Base-by-base conservation (phyloP, 2,888 invertebrate genomes). In the Phengaris alcon region DNA sequence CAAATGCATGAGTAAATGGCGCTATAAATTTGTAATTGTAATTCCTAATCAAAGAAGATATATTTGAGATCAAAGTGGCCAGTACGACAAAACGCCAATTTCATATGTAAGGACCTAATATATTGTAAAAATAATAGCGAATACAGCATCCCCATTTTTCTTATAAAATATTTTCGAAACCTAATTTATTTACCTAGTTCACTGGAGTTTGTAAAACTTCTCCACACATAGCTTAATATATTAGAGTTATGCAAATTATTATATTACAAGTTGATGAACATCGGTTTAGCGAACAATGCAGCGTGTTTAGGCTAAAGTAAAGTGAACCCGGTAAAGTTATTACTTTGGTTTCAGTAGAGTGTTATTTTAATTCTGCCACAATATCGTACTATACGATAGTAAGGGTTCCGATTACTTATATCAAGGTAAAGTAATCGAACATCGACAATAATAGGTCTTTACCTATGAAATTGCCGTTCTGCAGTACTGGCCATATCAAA, bases 221-320 rank as follows among this genome's bases (percentile, higher is more conserved):
- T 35, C 35, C 12, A 64, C 52, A 12, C 7, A 52, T 64, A 35
- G 64, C 64, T 64, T 64, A 64, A 64, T 64, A 64, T 64, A 64
- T 64, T 64, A 64, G 35, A 35, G 64, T 64, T 64, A 64, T 64
- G 64, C 64, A 64, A 64, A 64, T 64, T 64, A 35, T 35, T 64
- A 35, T 35, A 64, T 64, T 64, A 64, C 64, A 44, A 35, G 48
- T 8, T 48, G 64, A 64, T 64, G 64, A 64, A 44, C 64, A 64
- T 44, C 64, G 35, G 64, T 44, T 59, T 13, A 64, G 64, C 35
- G 64, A 64, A 64, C 64, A 64, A 35, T 35, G 64, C 64, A 64
- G 64, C 35, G 3, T 35, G 64, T 64, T 64, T 35, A 64, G 64
- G 64, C 35, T 64, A 44, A 64, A 64, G 64, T 64, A 64, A 35